Conservation (phyloP, 2,888 invertebrate genomes). For the Aplocera efformata region DNA sequence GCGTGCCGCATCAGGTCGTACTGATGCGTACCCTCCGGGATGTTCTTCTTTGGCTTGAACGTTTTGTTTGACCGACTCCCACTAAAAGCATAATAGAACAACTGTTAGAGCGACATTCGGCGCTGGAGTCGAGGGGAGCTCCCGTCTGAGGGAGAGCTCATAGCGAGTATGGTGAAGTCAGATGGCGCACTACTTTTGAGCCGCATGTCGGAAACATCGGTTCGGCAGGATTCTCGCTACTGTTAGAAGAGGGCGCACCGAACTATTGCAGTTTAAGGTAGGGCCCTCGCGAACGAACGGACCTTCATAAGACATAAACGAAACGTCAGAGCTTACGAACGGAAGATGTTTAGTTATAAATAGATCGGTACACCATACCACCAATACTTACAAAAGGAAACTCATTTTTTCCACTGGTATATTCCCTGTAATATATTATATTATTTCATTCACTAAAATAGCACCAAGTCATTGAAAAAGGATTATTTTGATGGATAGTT, state of each 20-base stretch:
- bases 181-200: no score
- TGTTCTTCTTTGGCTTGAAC: constrained; percentile 99
- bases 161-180: no score
- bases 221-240: no score
- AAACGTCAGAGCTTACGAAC: constrained; percentile 49
- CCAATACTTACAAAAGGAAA: constrained; percentile 82
- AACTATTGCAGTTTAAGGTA: constrained; percentile 27
- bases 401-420: constrained; percentile 70
- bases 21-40: constrained; percentile 98
- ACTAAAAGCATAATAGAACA: constrained; percentile 59
- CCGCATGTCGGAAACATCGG: no score
- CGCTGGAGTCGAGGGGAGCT: no score
- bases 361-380: constrained; percentile 46
- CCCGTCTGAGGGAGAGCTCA: no score
- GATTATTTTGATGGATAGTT: constrained; percentile 31
- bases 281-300: constrained; percentile 28
- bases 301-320: constrained; percentile 53
- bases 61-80: constrained; percentile 97
- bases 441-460: constrained; percentile 38
- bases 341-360: constrained; percentile 57
- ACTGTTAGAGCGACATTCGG: neutral
- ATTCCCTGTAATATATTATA: constrained; percentile 34
- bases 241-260: no score
- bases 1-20: constrained; percentile 99
- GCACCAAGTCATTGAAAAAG: constrained; percentile 61